These are phyloP conservation scores for Galagoides demidoff DNA, from an alignment of 2,797 vertebrate genomes.

Conservation along the genomic window DNA sequence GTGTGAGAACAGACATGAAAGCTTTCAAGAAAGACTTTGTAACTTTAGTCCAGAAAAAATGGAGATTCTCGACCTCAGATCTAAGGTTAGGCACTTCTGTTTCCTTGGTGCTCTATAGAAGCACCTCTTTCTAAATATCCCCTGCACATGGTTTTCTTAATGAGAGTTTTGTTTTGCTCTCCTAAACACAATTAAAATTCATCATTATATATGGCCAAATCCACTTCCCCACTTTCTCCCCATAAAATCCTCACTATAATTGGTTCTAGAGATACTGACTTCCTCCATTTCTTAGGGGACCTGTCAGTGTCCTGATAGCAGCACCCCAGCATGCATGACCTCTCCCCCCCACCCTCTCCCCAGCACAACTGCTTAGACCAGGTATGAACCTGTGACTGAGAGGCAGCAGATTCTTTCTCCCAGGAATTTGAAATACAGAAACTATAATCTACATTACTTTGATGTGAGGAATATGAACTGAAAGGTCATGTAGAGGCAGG, in stretches of 20 bases:
- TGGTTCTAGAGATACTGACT: not conserved
- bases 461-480: not conserved
- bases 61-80: not conserved
- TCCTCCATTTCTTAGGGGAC: not conserved
- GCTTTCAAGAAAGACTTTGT: not conserved
- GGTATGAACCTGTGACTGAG: not conserved
- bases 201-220: not conserved
- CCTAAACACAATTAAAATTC: not conserved
- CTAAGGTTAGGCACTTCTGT: not conserved
- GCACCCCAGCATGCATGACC: fast-evolving
- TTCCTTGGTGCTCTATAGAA: not conserved
- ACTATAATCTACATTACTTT: not conserved
- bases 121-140: not conserved
- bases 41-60: conserved; percentile 1
- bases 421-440: conserved; percentile 26
- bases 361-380: not conserved
- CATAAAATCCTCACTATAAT: not conserved
- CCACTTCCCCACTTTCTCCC: not conserved
- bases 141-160: not conserved
- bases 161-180: conserved; percentile 17
- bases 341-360: not conserved
- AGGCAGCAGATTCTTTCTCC: not conserved
- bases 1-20: not conserved
- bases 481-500: not conserved
- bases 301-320: not conserved